Percentiles rank a stretch among this genome's conserved stretches.
phyloP scores from a whole-genome alignment of 64 coral and sea anemone species.

The Anthopleura sola region DNA sequence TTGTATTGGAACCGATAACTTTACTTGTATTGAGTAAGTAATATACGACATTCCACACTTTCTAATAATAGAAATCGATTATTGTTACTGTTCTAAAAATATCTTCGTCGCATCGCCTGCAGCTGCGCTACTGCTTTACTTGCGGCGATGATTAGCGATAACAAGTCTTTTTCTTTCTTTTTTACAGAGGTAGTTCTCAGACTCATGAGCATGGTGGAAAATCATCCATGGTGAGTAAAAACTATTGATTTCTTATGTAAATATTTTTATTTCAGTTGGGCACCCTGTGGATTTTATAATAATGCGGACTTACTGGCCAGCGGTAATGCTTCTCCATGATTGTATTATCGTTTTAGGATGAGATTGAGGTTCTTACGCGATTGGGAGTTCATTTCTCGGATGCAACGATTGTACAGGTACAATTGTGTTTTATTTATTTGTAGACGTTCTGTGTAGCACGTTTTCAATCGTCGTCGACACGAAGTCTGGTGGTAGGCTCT shows the following conservation, averaged over 20 bases:
- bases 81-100: too few relatives aligned
- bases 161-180: too few relatives aligned
- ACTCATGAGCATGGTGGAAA: background rate
- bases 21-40: conserved; percentile 40
- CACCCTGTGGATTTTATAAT: background rate
- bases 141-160: too few relatives aligned
- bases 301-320: too few relatives aligned
- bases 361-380: conserved; percentile 46
- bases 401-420: conserved; percentile 78
- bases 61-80: too few relatives aligned
- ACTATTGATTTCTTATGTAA: too few relatives aligned
- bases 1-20: conserved; percentile 54
- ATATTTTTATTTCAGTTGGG: background rate
- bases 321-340: too few relatives aligned
- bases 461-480: too few relatives aligned
- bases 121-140: too few relatives aligned
- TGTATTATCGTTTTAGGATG: conserved; percentile 36
- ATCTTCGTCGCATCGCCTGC: too few relatives aligned
- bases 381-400: conserved; percentile 77
- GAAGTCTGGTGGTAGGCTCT: too few relatives aligned
- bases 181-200: background rate
- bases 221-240: background rate
- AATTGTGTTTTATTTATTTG: background rate
- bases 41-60: background rate
- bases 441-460: too few relatives aligned